Base-by-base conservation (phyloP, 2,113 vertebrate species). In the Vulpes lagopus region DNA sequence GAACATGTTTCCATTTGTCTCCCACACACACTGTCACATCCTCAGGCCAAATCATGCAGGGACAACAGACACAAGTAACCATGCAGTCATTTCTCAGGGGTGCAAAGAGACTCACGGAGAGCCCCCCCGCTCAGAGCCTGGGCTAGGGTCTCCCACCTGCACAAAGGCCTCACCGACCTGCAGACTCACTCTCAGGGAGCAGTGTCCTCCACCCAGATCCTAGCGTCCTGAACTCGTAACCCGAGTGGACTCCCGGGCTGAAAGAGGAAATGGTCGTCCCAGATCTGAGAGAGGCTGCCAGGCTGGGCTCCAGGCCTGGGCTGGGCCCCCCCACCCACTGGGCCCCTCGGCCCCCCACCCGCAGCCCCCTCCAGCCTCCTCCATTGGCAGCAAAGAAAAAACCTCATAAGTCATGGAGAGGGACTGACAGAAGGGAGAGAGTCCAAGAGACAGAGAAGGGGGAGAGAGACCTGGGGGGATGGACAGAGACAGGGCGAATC, bases 201-300 rank as follows among this genome's bases (percentile, higher is more conserved):
- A 23, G 83, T 69, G 38, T 60, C 65, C 80, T 49, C 79, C 27
- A 8, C 60, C 32, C 5, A 7, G 23, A 43, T 76, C 8, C 27
- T 43, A 64, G 60, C 0, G 89, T 89, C 65, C 79, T 83, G 84
- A 83, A 51, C 49, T 64, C 7, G 71, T 84, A 96, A 97, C 95
- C 76, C 25, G 32, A 97, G 95, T 71, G 93, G 55, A 91, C 85
- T 93, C 73, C 30, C 0, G n/a, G 73, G 89, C 82, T 71, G 25
- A 55, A 62, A 94, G 91, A 96, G 96, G 97, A 97, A 97, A 97
- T 89, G 93, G 69, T 43, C 19, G 15, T 93, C 92, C 80, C 88
- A 35, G 93, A 84, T 92, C 53, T 12, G 22, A 93, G 95, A 82
- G 59, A 94, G 12, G 78, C 95, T 87, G 96, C 93, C 96, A 97